Percentiles rank a stretch among this genome's conserved stretches.
phyloP scores from a whole-genome alignment of 1,140 invertebrate genomes.

The Lepidurus arcticus region DNA sequence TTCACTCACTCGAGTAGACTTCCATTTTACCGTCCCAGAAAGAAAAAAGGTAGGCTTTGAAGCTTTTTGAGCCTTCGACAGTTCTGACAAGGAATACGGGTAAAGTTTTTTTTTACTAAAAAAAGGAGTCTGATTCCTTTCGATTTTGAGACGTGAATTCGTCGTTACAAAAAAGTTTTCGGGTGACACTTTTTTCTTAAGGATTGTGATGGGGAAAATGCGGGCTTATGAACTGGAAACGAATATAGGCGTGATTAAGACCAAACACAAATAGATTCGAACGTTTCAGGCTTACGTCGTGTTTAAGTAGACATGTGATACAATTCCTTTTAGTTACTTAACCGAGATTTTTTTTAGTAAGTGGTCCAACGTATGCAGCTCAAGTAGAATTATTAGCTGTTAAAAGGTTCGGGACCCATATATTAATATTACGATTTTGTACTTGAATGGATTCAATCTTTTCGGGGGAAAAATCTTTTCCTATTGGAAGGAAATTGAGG shows the following conservation, averaged over 20 bases:
- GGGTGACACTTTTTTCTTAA: neutral
- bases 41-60: neutral
- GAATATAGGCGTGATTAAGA: constrained; percentile 1
- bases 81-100: constrained; percentile 1
- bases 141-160: neutral
- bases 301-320: too few species aligned
- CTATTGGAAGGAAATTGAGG: neutral
- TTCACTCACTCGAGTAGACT: constrained; percentile 6
- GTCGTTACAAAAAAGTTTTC: neutral
- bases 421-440: constrained; percentile 12
- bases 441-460: neutral
- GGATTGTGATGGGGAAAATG: neutral
- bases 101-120: neutral
- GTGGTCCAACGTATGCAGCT: too few species aligned
- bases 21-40: neutral
- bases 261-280: too few species aligned
- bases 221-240: neutral
- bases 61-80: constrained; percentile 8
- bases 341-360: too few species aligned
- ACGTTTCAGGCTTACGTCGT: too few species aligned
- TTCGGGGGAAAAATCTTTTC: neutral
- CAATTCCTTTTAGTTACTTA: too few species aligned
- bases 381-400: neutral
- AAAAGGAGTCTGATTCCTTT: constrained; percentile 2
- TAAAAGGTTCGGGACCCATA: neutral